Percentiles rank a stretch among this genome's conserved stretches.
phyloP scores from a whole-genome alignment of 2,113 vertebrate genomes.

The Bubo scandiacus region DNA sequence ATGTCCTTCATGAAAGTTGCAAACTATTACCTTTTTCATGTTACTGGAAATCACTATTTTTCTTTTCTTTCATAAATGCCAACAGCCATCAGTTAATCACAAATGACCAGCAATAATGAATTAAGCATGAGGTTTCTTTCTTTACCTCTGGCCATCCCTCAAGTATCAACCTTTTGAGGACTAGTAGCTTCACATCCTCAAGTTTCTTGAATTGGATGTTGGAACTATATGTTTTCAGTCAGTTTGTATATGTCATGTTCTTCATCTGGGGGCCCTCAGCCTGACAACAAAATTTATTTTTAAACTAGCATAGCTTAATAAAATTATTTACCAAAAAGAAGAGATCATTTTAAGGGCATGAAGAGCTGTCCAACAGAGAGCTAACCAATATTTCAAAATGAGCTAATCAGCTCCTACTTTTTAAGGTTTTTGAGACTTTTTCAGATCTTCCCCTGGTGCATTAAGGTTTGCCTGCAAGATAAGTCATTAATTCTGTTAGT shows the following conservation, averaged over 20 bases:
- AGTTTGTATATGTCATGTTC: not conserved
- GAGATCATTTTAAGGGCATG: not conserved
- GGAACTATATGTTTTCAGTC: not conserved
- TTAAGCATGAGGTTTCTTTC: not conserved
- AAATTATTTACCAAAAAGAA: not conserved
- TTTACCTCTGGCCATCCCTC: conserved; percentile 1
- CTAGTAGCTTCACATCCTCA: not conserved
- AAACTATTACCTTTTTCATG: not conserved
- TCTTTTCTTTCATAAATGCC: not conserved
- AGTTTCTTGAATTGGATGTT: not conserved
- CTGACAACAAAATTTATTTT: not conserved
- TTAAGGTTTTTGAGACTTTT: not conserved
- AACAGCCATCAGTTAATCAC: not conserved
- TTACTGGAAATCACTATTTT: not conserved
- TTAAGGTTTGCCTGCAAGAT: not conserved
- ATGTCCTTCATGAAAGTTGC: not conserved
- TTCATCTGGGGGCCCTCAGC: not conserved
- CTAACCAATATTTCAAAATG: not conserved
- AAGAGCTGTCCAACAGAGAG: not conserved
- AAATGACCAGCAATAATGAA: not conserved
- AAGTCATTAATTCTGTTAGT: not conserved
- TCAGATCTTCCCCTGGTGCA: not conserved
- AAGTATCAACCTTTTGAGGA: not conserved
- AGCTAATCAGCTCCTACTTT: not conserved
- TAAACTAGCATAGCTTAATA: not conserved